Evolutionary conservation across 2,888 invertebrate genomes (phyloP).

Genomic region (Amorpha juglandis): DNA sequence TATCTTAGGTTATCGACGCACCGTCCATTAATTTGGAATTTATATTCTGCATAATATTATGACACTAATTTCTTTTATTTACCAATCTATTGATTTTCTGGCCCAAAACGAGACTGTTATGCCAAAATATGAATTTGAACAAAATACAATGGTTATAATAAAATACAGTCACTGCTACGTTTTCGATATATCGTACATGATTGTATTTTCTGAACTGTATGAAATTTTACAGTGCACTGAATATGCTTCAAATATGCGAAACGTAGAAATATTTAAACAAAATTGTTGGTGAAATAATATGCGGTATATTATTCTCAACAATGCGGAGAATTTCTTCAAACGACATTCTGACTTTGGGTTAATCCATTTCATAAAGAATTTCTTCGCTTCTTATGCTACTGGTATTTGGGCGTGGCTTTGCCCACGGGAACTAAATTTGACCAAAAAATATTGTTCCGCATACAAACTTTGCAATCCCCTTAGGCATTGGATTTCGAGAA

Average conservation of each 20-base stretch:
- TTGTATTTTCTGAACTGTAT: constrained; percentile 5
- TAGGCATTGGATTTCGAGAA: too few relatives aligned
- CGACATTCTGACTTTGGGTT: too few relatives aligned
- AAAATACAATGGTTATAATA: constrained; percentile 4
- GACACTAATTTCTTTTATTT: too few relatives aligned
- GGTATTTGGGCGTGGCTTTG: too few relatives aligned
- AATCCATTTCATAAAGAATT: not conserved
- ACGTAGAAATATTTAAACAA: not conserved
- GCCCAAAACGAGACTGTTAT: too few relatives aligned
- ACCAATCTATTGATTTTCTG: not conserved
- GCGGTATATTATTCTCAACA: not conserved
- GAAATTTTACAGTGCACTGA: constrained; percentile 1
- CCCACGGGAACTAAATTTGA: too few relatives aligned
- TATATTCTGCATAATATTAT: too few relatives aligned
- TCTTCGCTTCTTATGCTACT: not conserved
- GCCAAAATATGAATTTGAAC: not conserved
- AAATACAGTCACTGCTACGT: not conserved
- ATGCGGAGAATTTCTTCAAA: not conserved
- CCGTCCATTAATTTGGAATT: too few relatives aligned
- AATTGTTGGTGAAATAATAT: not conserved
- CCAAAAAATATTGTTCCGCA: too few relatives aligned
- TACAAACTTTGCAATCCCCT: too few relatives aligned
- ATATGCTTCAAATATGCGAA: not conserved
- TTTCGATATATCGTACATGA: not conserved
- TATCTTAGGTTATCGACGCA: too few relatives aligned